phyloP scores from a whole-genome alignment of 2,113 vertebrate species.

The Eonycteris spelaea region DNA sequence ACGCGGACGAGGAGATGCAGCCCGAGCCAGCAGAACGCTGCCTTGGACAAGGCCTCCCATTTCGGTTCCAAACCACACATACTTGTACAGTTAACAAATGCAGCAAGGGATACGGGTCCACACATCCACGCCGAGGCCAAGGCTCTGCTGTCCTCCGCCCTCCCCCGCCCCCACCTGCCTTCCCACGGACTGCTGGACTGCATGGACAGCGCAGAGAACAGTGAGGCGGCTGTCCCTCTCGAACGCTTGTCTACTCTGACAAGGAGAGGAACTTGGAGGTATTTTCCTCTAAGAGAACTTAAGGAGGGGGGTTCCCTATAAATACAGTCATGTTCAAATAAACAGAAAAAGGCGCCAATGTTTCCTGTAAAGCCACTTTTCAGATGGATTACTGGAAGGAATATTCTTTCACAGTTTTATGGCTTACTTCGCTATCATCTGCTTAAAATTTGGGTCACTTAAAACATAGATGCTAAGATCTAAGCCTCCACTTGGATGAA shows the following conservation, averaged over 20 bases:
- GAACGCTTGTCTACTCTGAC: not conserved
- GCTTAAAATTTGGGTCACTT: slow-evolving; percentile 68
- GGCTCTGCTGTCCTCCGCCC: slow-evolving; percentile 62
- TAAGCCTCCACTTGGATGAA: slow-evolving; percentile 62
- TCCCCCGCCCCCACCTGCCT: slow-evolving; percentile 39
- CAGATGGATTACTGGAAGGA: slow-evolving; percentile 69
- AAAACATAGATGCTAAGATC: slow-evolving; percentile 67
- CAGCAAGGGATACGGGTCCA: slow-evolving; percentile 66
- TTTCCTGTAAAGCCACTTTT: slow-evolving; percentile 70
- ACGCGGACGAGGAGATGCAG: slow-evolving; percentile 31
- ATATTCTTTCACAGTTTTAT: slow-evolving; percentile 56
- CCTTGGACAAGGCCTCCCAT: slow-evolving; percentile 71
- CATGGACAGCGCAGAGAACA: not conserved
- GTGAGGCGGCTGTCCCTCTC: not conserved
- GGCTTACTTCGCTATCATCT: slow-evolving; percentile 66
- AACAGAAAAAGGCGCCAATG: slow-evolving; percentile 66
- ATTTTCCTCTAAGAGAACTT: slow-evolving; percentile 47
- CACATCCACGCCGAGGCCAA: slow-evolving; percentile 64
- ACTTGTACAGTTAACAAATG: slow-evolving; percentile 80
- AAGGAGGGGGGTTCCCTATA: slow-evolving; percentile 59
- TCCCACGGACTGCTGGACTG: slow-evolving; percentile 26
- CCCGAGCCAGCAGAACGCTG: slow-evolving; percentile 73
- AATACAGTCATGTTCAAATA: slow-evolving; percentile 69
- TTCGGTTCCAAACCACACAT: slow-evolving; percentile 84
- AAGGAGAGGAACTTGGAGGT: slow-evolving; percentile 32